Evolutionary conservation across 2,113 vertebrate genomes (phyloP), one percentile per base, ranked within the genome.

Genomic region (Diadophis punctatus): DNA sequence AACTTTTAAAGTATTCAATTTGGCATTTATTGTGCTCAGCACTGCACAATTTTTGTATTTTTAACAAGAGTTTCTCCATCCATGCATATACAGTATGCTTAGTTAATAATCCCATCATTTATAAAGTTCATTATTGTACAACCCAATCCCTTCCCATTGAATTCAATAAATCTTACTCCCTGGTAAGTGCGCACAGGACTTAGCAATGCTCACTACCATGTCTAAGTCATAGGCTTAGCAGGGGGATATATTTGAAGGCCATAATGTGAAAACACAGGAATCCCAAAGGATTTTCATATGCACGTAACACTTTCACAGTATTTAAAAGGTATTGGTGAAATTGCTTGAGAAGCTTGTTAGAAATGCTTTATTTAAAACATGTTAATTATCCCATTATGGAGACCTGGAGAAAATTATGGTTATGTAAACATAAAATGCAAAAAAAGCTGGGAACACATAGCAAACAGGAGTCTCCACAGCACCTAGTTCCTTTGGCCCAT

Each of bases 1-100:
- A 93, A 91, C 85, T 95, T 84, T 95, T 20, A 27, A 92, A 93
- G 48, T 4, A 91, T 91, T 91, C 63, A 90, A 8, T 92, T n/a
- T 74, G 93, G 22, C 87, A 52, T 43, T 80, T n/a, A 0, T 1
- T 90, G 46, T 86, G 39, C 53, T 80, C 39, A 89, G 39, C 7
- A 85, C 68, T 86, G 5, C 9, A 93, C 23, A 93, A 30, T 80
- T 92, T 23, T 58, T 55, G 16, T 92, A 91, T 93, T 86, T 94
- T 74, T 8, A 30, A 88, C 22, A 34, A 27, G 80, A n/a, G 1
- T 14, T 16, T 84, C 91, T 90, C 6, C 84, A 74, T 6, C 25
- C 74, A 39, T 3, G 4, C 39, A 74, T 51, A 68, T 68, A 68
- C n/a, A 34, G 63, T 18, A 49, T 86, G n/a, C 46, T 27, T 9